A percentile compares a stretch with the other conserved stretches of the same genome.
Conservation (phyloP, 2,797 vertebrate genomes). For the Cuculus canorus region DNA sequence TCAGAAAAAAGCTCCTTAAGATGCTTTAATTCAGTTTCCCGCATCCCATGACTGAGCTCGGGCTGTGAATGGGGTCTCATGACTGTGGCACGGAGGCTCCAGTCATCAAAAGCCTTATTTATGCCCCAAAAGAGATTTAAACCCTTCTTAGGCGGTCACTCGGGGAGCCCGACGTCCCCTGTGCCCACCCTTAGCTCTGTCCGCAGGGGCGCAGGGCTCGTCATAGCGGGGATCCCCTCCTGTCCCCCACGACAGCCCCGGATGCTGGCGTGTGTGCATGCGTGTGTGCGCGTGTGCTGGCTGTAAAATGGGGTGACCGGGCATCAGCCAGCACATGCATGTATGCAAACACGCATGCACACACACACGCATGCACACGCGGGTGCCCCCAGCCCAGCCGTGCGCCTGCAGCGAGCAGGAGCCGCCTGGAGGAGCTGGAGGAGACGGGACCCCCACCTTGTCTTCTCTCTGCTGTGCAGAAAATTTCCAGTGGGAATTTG, state of each 20-base stretch:
- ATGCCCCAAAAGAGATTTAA: slow-evolving; percentile 46
- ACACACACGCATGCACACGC: accelerated
- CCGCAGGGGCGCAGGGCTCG: not conserved
- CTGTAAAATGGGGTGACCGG: too few species aligned
- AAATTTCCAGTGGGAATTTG: not conserved
- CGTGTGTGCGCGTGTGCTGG: too few species aligned
- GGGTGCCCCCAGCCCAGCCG: not conserved
- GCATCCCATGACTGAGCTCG: slow-evolving; percentile 65
- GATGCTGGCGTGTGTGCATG: too few species aligned
- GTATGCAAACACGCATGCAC: too few species aligned
- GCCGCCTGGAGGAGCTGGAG: too few species aligned
- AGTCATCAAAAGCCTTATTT: slow-evolving; percentile 59
- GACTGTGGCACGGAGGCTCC: not conserved
- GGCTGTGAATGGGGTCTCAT: slow-evolving; percentile 51
- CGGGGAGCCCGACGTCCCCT: accelerated
- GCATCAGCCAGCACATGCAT: too few species aligned
- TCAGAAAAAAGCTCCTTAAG: slow-evolving; percentile 67
- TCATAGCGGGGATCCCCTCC: accelerated
- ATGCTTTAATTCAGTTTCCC: slow-evolving; percentile 56
- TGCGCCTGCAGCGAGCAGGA: accelerated
- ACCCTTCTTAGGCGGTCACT: not conserved
- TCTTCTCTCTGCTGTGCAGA: not conserved
- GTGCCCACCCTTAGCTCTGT: accelerated
- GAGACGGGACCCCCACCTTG: too few species aligned
- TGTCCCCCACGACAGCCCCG: accelerated